A percentile compares a stretch with the other conserved stretches of the same genome.
phyloP scores from a whole-genome alignment of 2,888 invertebrate genomes.

The Pelosia muscerda region DNA sequence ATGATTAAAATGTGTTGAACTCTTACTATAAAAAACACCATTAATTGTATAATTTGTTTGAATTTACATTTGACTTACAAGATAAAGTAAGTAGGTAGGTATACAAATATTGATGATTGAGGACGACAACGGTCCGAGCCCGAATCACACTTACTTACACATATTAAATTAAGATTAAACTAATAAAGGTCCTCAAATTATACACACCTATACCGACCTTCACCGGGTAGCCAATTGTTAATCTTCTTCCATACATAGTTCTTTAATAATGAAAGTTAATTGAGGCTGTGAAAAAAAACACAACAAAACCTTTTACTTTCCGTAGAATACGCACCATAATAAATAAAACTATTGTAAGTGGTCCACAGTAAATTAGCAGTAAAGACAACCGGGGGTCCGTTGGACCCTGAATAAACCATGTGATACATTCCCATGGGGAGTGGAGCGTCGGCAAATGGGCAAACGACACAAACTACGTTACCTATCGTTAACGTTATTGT shows the following conservation, averaged over 20 bases:
- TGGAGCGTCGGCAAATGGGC: conserved; percentile 34
- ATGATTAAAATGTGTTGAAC: too few species aligned
- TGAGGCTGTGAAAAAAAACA: neutral
- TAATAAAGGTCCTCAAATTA: too few species aligned
- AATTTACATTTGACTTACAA: too few species aligned
- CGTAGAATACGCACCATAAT: conserved; percentile 10
- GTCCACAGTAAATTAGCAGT: conserved; percentile 47
- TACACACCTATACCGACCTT: too few species aligned
- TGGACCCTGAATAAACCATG: conserved; percentile 51
- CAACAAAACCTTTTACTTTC: neutral
- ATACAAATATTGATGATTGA: too few species aligned
- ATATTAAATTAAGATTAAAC: too few species aligned
- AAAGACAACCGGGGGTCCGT: conserved; percentile 43
- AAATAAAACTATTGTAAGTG: conserved; percentile 40
- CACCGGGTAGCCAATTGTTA: neutral
- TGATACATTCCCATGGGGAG: conserved; percentile 45
- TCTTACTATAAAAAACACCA: too few species aligned
- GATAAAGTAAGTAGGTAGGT: too few species aligned
- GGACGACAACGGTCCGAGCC: too few species aligned
- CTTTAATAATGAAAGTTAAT: neutral
- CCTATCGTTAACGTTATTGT: conserved; percentile 30
- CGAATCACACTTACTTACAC: too few species aligned
- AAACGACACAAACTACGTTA: conserved; percentile 49
- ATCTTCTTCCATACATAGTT: neutral
- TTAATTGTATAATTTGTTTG: too few species aligned